These are phyloP conservation scores for Penaeus monodon DNA, from an alignment of 2,888 invertebrate genomes.

Conservation along the genomic window DNA sequence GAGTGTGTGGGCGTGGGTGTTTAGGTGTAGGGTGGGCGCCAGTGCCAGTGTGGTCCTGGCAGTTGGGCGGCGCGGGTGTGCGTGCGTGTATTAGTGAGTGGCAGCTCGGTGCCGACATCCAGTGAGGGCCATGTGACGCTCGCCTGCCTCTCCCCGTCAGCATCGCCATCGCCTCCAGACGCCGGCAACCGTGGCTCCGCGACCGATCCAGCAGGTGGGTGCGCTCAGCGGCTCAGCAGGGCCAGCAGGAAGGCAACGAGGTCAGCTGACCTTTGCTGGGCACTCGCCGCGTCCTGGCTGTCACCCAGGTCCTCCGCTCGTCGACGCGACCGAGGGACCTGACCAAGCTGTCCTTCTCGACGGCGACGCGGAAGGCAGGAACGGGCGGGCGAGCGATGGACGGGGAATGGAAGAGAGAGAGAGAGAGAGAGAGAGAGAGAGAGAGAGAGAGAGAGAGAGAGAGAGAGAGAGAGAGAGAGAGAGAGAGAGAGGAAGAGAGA, in stretches of 20 bases:
- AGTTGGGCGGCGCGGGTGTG: slow-evolving; percentile 30
- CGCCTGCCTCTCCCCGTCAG: slow-evolving; percentile 4
- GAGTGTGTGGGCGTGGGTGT: slow-evolving; percentile 26
- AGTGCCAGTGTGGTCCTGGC: slow-evolving; percentile 42
- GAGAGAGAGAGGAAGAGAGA: neutral
- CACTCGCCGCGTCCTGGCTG: too few relatives aligned
- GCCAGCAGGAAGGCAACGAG: too few relatives aligned
- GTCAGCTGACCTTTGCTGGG: too few relatives aligned
- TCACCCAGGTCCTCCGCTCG: too few relatives aligned
- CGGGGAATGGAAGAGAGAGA: neutral
- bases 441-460: neutral
- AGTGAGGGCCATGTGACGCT: slow-evolving; percentile 38
- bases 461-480: neutral
- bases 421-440: neutral
- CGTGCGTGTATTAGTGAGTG: slow-evolving; percentile 7
- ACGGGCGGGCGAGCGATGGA: neutral
- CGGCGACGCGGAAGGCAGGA: neutral
- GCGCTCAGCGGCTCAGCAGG: neutral
- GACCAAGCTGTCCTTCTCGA: too few relatives aligned
- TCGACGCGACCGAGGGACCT: too few relatives aligned
- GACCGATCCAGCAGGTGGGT: slow-evolving; percentile 15
- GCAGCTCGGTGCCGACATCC: slow-evolving; percentile 25
- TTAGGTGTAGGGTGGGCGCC: neutral
- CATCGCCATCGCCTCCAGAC: slow-evolving; percentile 18
- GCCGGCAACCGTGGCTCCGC: slow-evolving; percentile 31